These are phyloP conservation scores for Crotalus helleri DNA, from an alignment of 2,113 vertebrate genomes.

Conservation along the genomic window DNA sequence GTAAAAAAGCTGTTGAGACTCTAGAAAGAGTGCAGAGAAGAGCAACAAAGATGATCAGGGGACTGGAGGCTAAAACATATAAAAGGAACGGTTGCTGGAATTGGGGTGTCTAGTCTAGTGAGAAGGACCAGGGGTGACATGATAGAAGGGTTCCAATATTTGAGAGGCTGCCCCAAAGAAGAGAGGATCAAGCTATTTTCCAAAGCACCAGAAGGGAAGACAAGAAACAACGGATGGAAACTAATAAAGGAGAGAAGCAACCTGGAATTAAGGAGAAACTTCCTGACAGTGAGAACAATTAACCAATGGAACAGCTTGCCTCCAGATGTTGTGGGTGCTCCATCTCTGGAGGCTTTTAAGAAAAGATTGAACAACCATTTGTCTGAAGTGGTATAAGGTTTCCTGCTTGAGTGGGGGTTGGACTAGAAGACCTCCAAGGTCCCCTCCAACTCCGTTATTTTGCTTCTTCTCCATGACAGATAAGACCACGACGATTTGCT, in stretches of 20 bases:
- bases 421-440: not conserved
- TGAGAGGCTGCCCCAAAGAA: no score
- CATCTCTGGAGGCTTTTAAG: not conserved
- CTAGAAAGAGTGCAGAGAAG: not conserved
- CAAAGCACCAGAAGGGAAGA: no score
- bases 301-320: not conserved
- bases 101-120: no score
- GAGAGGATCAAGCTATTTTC: no score
- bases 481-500: not conserved
- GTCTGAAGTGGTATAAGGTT: not conserved
- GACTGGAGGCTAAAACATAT: no score
- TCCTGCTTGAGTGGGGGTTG: not conserved
- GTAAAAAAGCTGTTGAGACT: not conserved
- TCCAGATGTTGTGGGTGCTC: not conserved
- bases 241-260: not conserved
- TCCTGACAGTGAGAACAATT: not conserved
- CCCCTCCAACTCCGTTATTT: not conserved
- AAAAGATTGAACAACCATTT: not conserved
- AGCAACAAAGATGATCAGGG: no score
- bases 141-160: no score
- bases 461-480: not conserved
- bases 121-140: no score
- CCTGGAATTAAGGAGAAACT: not conserved
- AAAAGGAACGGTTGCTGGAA: not conserved
- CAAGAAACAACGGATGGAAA: no score